Base-by-base conservation (phyloP, 2,797 vertebrate species). In the Propithecus deckenii region DNA sequence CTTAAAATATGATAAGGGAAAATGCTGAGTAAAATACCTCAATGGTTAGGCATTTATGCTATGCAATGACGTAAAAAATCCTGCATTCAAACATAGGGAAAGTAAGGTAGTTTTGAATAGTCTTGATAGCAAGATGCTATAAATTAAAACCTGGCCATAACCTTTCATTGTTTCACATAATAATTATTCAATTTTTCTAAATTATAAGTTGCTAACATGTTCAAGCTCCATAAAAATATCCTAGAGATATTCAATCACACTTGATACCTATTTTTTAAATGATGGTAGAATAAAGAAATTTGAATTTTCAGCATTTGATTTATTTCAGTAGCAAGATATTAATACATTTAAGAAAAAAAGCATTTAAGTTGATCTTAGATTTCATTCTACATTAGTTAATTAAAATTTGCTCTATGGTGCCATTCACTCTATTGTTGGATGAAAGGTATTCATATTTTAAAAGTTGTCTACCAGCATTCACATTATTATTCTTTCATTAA, bases 11-110 rank as follows among this genome's bases (percentile, higher is more conserved):
- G 67, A 79, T 57, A 91, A 85, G 43, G 48, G 32, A 91, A 91
- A 97, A 89, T 89, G 81, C 88, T 92, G 55, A 96, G 15, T 7
- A 55, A 94, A 91, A 20, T 7, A 38, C 41, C 80, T 55, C 32
- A 30, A 2, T 69, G n/a, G 4, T 48, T 89, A 91, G 52, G 4
- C 25, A 38, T 61, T 92, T 86, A 57, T 22, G 17, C 4, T 67
- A 32, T 7, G 14, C 1, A 65, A 25, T 46, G 38, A 94, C 69
- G 8, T 67, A 59, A 86, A 59, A 84, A 86, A 71, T 15, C 10
- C 9, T 86, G 28, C 20, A 55, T n/a, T 43, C 18, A 90, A 80
- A 81, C 20, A 75, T 11, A 78, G 1, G 15, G 25, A 20, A 87
- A 71, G 1, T 3, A 86, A 93, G 9, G 4, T 7, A 59, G 41